These are phyloP conservation scores for Porites australiensis DNA, from an alignment of 64 coral and sea anemone species.

Conservation along the genomic window DNA sequence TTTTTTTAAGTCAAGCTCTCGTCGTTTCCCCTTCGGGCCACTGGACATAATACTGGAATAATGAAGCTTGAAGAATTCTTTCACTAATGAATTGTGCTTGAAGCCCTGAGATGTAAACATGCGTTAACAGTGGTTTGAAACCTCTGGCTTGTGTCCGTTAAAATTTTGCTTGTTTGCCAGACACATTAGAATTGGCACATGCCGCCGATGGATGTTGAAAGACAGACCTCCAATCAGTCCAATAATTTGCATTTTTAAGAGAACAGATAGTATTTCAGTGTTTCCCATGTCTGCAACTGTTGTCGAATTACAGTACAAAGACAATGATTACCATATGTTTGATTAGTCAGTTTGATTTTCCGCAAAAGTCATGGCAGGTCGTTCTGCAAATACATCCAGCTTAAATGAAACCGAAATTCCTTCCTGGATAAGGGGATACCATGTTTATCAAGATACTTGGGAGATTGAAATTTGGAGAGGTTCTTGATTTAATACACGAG, in stretches of 20 bases:
- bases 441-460: conserved; percentile 23
- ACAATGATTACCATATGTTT: not conserved
- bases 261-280: no score
- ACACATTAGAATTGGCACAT: no score
- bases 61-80: no score
- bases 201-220: no score
- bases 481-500: conserved; percentile 27
- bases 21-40: conserved; percentile 44
- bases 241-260: no score
- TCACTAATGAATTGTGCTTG: no score
- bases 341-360: not conserved
- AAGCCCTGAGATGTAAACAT: no score
- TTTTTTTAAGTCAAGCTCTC: conserved; percentile 65
- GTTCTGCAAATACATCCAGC: conserved; percentile 10
- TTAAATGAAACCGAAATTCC: conserved; percentile 31
- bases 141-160: no score
- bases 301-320: not conserved
- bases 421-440: conserved; percentile 20
- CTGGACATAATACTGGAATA: conserved; percentile 34
- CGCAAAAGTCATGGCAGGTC: not conserved
- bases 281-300: not conserved
- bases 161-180: no score
- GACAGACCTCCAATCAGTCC: no score
- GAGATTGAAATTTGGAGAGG: conserved; percentile 12
- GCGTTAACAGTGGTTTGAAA: no score